A percentile compares a stretch with the other conserved stretches of the same genome.
These are phyloP conservation scores for Gadopsis marmoratus DNA, from an alignment of 2,797 vertebrate genomes.

Conservation along the genomic window DNA sequence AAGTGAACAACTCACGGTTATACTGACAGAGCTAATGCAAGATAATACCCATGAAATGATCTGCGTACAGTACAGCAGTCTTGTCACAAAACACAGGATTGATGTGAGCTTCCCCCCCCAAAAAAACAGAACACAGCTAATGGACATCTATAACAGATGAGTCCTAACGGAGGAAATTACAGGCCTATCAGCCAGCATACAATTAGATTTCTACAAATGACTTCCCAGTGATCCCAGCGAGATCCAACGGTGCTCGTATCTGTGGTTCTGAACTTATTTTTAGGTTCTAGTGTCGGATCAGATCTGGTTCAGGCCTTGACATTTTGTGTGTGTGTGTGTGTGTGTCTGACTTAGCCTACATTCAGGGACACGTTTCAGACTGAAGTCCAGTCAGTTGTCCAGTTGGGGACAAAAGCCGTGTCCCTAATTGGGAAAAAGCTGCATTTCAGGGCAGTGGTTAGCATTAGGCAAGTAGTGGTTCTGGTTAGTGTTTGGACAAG, in stretches of 20 bases:
- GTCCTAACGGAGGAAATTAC: constrained; percentile 26
- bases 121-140: constrained; percentile 1
- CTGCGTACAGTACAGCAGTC: too few species aligned
- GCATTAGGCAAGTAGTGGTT: too few species aligned
- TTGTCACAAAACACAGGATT: background rate
- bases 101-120: background rate
- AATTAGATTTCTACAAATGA: constrained; percentile 22
- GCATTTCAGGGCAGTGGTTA: too few species aligned
- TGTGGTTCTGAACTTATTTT: background rate
- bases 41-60: background rate
- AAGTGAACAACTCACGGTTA: background rate
- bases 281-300: background rate
- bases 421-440: too few species aligned
- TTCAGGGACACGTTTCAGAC: too few species aligned
- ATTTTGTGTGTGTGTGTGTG: background rate
- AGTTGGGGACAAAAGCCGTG: too few species aligned
- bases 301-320: background rate
- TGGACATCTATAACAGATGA: constrained; percentile 17
- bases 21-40: background rate
- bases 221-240: too few species aligned
- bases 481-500: too few species aligned
- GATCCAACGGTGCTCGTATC: too few species aligned
- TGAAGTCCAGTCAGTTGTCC: too few species aligned
- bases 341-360: background rate
- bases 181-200: background rate